Evolutionary conservation across 2,797 vertebrate species (phyloP).

Genomic region (Cuniculus paca): DNA sequence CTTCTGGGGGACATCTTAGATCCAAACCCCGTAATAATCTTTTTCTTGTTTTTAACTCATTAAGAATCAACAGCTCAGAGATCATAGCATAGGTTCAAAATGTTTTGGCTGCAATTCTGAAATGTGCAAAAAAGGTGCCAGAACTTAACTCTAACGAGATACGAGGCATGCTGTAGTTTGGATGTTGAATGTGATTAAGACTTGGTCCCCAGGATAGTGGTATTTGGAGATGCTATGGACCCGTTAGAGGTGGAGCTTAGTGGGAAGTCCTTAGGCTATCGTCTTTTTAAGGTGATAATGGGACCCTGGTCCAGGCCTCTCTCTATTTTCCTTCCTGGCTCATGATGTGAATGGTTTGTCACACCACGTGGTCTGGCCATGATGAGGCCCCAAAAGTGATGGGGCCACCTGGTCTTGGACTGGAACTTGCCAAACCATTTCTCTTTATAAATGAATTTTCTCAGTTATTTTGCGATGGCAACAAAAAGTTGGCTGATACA

Average conservation of each 20-base stretch:
- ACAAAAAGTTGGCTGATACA: neutral
- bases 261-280: neutral
- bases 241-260: neutral
- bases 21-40: neutral
- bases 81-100: neutral
- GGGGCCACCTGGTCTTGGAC: neutral
- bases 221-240: neutral
- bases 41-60: slow-evolving; percentile 8
- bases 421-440: neutral
- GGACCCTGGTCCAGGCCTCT: neutral
- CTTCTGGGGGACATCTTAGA: neutral
- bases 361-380: neutral
- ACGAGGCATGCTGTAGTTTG: neutral
- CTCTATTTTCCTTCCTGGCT: neutral
- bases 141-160: neutral
- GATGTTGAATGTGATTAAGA: neutral
- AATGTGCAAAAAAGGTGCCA: neutral
- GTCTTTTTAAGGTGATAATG: neutral
- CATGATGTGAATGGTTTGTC: neutral
- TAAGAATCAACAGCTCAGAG: neutral
- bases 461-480: neutral
- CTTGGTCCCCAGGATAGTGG: neutral
- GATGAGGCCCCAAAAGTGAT: neutral
- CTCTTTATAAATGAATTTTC: neutral
- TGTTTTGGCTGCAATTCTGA: neutral